A percentile compares a stretch with the other conserved stretches of the same genome.
These are phyloP conservation scores for Spea multiplicata DNA, from an alignment of 2,113 vertebrate genomes.

Conservation along the genomic window DNA sequence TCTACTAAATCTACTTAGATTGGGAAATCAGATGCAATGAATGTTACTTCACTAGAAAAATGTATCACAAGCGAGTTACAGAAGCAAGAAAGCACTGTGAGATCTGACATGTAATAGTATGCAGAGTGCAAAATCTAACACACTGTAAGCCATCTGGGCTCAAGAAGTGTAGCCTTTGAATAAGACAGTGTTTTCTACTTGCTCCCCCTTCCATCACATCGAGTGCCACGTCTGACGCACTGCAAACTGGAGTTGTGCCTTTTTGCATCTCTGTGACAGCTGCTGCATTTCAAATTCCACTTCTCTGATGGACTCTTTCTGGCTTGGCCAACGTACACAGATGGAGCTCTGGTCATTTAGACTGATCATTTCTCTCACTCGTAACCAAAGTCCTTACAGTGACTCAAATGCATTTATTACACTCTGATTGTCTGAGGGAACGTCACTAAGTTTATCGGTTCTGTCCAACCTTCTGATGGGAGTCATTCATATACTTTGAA, in stretches of 20 bases:
- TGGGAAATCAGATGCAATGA: too few relatives aligned
- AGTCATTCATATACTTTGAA: too few relatives aligned
- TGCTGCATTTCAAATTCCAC: slow-evolving; percentile 37
- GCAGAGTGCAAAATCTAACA: slow-evolving; percentile 34
- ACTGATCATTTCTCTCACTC: slow-evolving; percentile 6
- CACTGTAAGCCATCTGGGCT: slow-evolving; percentile 44
- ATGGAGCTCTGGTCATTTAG: slow-evolving; percentile 32
- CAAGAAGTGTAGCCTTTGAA: slow-evolving; percentile 11
- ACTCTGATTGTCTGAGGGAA: too few relatives aligned
- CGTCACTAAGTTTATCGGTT: too few relatives aligned
- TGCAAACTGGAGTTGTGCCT: slow-evolving; percentile 37
- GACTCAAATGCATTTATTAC: background rate
- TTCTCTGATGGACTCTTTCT: slow-evolving; percentile 36
- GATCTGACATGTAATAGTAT: slow-evolving; percentile 25
- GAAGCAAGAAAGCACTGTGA: background rate
- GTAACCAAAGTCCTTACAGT: background rate
- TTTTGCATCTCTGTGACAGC: slow-evolving; percentile 37
- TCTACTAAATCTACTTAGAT: too few relatives aligned
- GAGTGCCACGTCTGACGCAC: slow-evolving; percentile 11
- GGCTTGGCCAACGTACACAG: slow-evolving; percentile 29
- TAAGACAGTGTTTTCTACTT: slow-evolving; percentile 36
- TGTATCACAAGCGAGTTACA: background rate
- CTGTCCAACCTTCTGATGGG: too few relatives aligned
- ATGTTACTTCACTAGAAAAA: background rate
- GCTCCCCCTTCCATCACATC: slow-evolving; percentile 19